These are phyloP conservation scores for Sphecodes monilicornis DNA, from an alignment of 2,888 invertebrate genomes.

Conservation along the genomic window DNA sequence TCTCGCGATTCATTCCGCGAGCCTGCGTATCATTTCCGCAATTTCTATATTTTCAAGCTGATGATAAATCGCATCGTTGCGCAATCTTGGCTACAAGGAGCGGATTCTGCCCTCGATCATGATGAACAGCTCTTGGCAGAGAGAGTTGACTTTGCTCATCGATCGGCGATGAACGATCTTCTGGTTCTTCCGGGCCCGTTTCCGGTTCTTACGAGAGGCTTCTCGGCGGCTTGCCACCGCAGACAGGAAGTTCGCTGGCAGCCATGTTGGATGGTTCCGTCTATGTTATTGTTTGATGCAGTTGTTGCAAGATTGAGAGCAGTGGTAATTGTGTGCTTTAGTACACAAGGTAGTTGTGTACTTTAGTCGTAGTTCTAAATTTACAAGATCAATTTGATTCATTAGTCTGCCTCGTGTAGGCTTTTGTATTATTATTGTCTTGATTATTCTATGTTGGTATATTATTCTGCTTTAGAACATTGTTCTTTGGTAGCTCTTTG, in stretches of 20 bases:
- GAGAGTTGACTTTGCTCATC: not conserved
- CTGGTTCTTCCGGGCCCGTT: not conserved
- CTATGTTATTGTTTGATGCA: not conserved
- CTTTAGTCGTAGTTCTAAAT: no score
- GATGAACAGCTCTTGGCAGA: not conserved
- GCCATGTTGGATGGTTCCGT: not conserved
- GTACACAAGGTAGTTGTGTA: no score
- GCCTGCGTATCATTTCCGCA: conserved; percentile 10
- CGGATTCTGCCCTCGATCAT: not conserved
- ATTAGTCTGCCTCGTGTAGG: no score
- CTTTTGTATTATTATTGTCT: no score
- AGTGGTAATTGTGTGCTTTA: not conserved
- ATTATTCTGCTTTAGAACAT: no score
- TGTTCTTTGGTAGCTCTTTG: no score
- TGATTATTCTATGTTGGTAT: no score
- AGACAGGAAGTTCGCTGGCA: not conserved
- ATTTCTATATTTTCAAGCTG: conserved; percentile 5
- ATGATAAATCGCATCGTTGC: conserved; percentile 19
- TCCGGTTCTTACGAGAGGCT: not conserved
- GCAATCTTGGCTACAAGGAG: conserved; percentile 20
- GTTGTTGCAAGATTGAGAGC: not conserved
- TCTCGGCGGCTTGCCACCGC: not conserved
- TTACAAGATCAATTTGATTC: no score
- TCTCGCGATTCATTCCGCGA: conserved; percentile 12
- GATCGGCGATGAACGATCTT: not conserved